phyloP scores from a whole-genome alignment of 2,888 invertebrate species.

The Deroplatys truncata region DNA sequence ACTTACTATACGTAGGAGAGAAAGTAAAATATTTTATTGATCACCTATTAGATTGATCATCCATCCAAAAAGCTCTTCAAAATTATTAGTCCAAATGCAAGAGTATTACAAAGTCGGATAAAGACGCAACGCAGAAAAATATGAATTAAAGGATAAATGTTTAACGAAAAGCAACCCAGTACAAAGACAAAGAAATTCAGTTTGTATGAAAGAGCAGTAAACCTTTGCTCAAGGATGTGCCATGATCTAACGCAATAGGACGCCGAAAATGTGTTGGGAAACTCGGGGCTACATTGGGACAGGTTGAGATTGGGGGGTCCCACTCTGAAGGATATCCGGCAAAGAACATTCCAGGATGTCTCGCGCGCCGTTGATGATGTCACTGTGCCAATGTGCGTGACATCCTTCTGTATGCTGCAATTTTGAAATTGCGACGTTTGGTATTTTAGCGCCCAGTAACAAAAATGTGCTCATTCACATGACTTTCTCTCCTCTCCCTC shows the following conservation, averaged over 20 bases:
- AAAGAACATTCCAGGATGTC: neutral
- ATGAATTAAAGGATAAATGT: neutral
- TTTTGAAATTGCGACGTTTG: neutral
- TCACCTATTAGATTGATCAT: no score
- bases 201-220: neutral
- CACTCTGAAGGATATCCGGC: neutral
- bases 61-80: no score
- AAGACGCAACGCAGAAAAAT: neutral
- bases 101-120: neutral
- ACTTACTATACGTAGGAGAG: no score
- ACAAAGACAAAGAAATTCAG: neutral
- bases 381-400: neutral
- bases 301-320: neutral
- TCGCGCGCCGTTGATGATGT: neutral
- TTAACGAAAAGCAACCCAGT: neutral
- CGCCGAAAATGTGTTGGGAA: neutral
- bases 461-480: no score
- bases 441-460: neutral
- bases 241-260: neutral
- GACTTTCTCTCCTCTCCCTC: no score
- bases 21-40: no score
- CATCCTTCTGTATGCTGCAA: neutral
- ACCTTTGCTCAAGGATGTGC: neutral
- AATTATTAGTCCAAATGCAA: no score
- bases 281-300: neutral